A percentile compares a stretch with the other conserved stretches of the same genome.
phyloP scores from a whole-genome alignment of 2,113 vertebrate species.

The Daboia siamensis region DNA sequence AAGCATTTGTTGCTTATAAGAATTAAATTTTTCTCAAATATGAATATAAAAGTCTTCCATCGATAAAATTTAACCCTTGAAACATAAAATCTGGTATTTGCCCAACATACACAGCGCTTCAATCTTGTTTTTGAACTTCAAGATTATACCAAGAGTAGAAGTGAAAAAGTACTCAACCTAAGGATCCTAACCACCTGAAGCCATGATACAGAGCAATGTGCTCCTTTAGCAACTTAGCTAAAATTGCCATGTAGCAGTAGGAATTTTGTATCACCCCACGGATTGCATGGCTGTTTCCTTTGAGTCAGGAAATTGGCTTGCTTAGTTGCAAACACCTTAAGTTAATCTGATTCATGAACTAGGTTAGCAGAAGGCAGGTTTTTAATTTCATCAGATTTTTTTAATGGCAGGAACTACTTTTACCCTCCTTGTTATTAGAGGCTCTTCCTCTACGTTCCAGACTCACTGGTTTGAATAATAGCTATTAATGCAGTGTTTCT shows the following conservation, averaged over 20 bases:
- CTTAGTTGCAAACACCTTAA: neutral
- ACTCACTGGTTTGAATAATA: neutral
- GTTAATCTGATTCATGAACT: neutral
- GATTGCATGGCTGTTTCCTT: neutral
- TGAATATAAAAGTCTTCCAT: neutral
- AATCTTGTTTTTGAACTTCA: neutral
- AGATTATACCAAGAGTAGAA: neutral
- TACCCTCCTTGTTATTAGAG: neutral
- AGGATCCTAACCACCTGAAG: neutral
- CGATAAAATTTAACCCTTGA: constrained; percentile 1
- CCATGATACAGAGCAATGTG: neutral
- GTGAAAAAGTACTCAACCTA: neutral
- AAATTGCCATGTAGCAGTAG: neutral
- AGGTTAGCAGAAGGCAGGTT: neutral
- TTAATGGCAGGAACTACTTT: neutral
- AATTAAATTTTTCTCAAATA: constrained; percentile 1
- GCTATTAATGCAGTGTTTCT: neutral
- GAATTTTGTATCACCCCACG: neutral
- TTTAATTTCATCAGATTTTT: neutral
- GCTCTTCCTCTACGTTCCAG: neutral
- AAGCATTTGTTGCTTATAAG: constrained; percentile 6
- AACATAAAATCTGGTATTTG: constrained; percentile 1
- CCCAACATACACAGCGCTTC: neutral
- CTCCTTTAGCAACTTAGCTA: neutral
- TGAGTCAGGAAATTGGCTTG: neutral